These are phyloP conservation scores for Sorex fumeus DNA, from an alignment of 2,113 vertebrate species.

Conservation along the genomic window DNA sequence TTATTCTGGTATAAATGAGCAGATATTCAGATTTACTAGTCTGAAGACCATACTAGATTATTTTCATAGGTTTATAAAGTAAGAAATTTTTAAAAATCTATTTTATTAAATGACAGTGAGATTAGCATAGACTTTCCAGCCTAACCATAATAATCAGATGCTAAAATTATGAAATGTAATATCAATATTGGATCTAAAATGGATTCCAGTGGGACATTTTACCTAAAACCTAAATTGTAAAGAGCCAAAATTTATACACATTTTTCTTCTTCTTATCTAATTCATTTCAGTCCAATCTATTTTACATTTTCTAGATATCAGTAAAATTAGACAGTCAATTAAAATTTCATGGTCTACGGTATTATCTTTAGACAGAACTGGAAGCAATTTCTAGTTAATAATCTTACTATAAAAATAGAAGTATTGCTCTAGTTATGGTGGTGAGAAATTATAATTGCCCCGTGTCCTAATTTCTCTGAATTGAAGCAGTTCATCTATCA, in stretches of 20 bases:
- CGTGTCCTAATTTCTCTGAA: constrained; percentile 70
- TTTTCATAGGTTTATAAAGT: constrained; percentile 77
- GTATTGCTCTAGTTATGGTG: constrained; percentile 78
- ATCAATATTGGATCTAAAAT: constrained; percentile 84
- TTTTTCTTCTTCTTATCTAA: constrained; percentile 71
- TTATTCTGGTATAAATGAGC: constrained; percentile 69
- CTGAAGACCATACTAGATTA: constrained; percentile 70
- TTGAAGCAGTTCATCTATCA: constrained; percentile 48
- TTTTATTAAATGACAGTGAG: constrained; percentile 81
- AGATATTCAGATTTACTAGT: constrained; percentile 74
- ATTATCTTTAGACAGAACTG: constrained; percentile 80
- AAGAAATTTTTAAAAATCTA: constrained; percentile 70
- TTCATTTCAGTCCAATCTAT: constrained; percentile 80
- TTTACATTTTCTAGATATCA: constrained; percentile 77
- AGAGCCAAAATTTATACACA: constrained; percentile 80
- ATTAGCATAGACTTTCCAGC: constrained; percentile 77
- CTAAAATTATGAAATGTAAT: constrained; percentile 84
- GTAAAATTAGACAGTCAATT: constrained; percentile 84
- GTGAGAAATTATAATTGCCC: constrained; percentile 74
- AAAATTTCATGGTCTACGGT: constrained; percentile 81
- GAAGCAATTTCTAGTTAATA: constrained; percentile 84
- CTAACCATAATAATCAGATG: constrained; percentile 79
- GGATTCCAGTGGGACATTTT: constrained; percentile 82
- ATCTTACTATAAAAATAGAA: constrained; percentile 81
- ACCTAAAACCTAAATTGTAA: constrained; percentile 83